Percentiles rank a stretch among this genome's conserved stretches.
phyloP scores from a whole-genome alignment of 2,797 vertebrate genomes.

The Serranus cabrilla region DNA sequence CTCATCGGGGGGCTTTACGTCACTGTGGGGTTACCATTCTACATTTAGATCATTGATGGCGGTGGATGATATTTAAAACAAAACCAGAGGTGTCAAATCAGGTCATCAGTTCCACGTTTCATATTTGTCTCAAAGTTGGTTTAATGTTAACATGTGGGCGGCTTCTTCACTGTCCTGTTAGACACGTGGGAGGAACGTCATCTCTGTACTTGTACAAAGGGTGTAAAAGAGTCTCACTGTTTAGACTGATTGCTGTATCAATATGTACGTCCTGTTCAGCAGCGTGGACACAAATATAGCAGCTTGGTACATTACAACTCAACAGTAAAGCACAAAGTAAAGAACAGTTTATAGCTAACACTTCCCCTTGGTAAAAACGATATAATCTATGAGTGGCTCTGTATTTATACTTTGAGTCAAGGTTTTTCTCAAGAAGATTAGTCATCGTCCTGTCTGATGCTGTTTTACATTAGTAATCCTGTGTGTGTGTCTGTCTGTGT shows the following conservation, averaged over 20 bases:
- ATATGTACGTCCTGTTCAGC: background rate
- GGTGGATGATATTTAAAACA: slow-evolving; percentile 15
- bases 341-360: background rate
- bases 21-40: slow-evolving; percentile 6
- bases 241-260: background rate
- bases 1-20: background rate
- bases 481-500: background rate
- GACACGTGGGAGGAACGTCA: slow-evolving; percentile 39
- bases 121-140: background rate
- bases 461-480: background rate
- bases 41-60: background rate
- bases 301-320: background rate
- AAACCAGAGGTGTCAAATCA: slow-evolving; percentile 31
- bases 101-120: slow-evolving; percentile 17
- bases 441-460: background rate
- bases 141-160: slow-evolving; percentile 18
- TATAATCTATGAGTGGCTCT: background rate
- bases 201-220: slow-evolving; percentile 19
- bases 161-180: background rate
- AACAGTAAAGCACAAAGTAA: background rate
- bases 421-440: slow-evolving; percentile 7
- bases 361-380: no score
- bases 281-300: background rate
- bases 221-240: background rate
- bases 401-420: background rate